These are phyloP conservation scores for Ceriagrion tenellum DNA, from an alignment of 2,888 invertebrate genomes.

Conservation along the genomic window DNA sequence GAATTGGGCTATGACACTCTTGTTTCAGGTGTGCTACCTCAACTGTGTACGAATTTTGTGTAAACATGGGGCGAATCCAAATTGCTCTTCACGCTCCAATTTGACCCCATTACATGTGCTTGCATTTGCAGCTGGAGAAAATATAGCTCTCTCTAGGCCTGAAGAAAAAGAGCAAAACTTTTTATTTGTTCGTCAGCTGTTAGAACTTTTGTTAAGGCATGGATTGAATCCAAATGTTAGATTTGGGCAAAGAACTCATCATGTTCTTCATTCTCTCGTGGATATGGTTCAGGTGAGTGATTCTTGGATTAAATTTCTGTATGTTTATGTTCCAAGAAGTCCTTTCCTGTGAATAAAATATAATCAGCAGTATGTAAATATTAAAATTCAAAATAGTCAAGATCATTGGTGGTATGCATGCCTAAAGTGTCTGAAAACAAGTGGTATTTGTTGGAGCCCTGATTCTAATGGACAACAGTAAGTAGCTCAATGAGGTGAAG, in stretches of 20 bases:
- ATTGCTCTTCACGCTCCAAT: constrained; percentile 85
- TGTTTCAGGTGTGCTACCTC: constrained; percentile 83
- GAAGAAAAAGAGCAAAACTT: constrained; percentile 84
- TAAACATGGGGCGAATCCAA: constrained; percentile 86
- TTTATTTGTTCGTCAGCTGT: constrained; percentile 85
- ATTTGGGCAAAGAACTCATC: constrained; percentile 82
- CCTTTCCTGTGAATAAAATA: too few species aligned
- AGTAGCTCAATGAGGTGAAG: too few species aligned
- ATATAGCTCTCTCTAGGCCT: constrained; percentile 84
- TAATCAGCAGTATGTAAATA: too few species aligned
- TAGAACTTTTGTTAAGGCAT: constrained; percentile 83
- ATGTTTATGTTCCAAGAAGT: neutral
- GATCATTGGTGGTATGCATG: too few species aligned
- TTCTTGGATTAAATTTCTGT: neutral
- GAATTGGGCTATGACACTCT: neutral
- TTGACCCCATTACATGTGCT: constrained; percentile 86
- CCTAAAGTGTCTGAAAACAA: too few species aligned
- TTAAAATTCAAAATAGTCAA: too few species aligned
- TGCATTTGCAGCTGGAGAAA: constrained; percentile 86
- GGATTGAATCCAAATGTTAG: constrained; percentile 84
- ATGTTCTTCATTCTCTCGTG: constrained; percentile 81
- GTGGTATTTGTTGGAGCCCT: too few species aligned
- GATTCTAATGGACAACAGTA: too few species aligned
- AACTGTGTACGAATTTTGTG: constrained; percentile 85
- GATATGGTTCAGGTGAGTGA: constrained; percentile 60